phyloP scores from a whole-genome alignment of 2,797 vertebrate species.

The Meda fulgida region DNA sequence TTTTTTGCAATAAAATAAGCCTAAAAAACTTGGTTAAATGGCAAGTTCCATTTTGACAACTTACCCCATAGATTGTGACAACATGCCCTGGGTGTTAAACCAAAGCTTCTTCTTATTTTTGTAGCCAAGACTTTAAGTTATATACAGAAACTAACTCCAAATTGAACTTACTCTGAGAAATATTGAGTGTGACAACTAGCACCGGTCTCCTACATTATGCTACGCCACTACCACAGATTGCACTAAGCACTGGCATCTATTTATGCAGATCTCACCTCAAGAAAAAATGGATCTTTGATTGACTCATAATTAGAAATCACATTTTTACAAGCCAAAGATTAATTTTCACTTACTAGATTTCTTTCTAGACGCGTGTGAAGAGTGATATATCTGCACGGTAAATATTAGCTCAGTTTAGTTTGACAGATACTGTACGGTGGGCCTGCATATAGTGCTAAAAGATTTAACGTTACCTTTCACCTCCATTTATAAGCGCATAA shows the following conservation, averaged over 20 bases:
- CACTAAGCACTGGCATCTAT: background rate
- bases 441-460: conserved; percentile 1
- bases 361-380: background rate
- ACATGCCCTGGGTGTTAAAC: background rate
- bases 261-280: background rate
- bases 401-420: background rate
- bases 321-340: conserved; percentile 20
- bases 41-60: background rate
- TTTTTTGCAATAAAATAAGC: background rate
- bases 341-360: background rate
- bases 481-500: conserved; percentile 20
- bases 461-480: conserved; percentile 32
- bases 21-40: background rate
- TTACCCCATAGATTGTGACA: background rate
- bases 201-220: too few relatives aligned
- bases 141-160: background rate
- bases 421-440: background rate
- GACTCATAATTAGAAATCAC: background rate
- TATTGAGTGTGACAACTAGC: background rate
- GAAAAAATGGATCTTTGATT: background rate
- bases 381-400: background rate
- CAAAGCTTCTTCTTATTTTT: background rate
- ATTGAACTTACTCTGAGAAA: background rate
- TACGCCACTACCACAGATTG: background rate
- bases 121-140: background rate